Evolutionary conservation across 2,113 vertebrate species (phyloP), one percentile per base, ranked within the genome.

Genomic region (Mungos mungo): DNA sequence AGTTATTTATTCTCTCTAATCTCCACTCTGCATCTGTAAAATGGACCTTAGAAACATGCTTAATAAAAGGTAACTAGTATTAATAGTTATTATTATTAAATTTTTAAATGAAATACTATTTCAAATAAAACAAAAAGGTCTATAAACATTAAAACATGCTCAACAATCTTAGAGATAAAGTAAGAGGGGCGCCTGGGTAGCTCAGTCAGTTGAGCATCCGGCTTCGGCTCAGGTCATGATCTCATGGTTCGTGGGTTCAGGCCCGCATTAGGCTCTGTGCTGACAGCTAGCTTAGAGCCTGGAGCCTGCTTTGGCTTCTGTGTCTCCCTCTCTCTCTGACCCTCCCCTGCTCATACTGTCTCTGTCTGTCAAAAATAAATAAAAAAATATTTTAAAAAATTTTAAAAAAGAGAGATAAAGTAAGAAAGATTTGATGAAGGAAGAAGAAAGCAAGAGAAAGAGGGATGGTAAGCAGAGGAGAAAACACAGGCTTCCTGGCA

Each of bases 391-490:
- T 41, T 41, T 41, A 41, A 41, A 41, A 41, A 41, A 41, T 41
- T 41, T 41, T 5, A 41, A 41, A 41, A 41, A 41, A 41, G 41
- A 82, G 35, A 89, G 14, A 74, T 54, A 57, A 90, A 86, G 18
- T 33, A 76, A 91, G 41, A 50, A 72, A 69, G 81, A 66, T 29
- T 60, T 52, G 60, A 7, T 47, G 57, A 60, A 92, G 38, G 54
- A 60, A 63, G 13, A 90, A 65, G 10, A 57, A 31, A 45, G 29
- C 19, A 15, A 27, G 23, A 11, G 38, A 65, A 15, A 7, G 9
- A 29, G 11, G 13, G 25, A 38, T 3, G 33, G 4, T 1, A 15
- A 1, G 4, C 12, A 18, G 5, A 10, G 52, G 10, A 0, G 19
- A 38, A 50, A 60, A 16, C n/a, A 14, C 4, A 77, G 19, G 38